Percentiles rank a stretch among this genome's conserved stretches.
phyloP scores from a whole-genome alignment of 2,113 vertebrate species.

The Microtus montanus region DNA sequence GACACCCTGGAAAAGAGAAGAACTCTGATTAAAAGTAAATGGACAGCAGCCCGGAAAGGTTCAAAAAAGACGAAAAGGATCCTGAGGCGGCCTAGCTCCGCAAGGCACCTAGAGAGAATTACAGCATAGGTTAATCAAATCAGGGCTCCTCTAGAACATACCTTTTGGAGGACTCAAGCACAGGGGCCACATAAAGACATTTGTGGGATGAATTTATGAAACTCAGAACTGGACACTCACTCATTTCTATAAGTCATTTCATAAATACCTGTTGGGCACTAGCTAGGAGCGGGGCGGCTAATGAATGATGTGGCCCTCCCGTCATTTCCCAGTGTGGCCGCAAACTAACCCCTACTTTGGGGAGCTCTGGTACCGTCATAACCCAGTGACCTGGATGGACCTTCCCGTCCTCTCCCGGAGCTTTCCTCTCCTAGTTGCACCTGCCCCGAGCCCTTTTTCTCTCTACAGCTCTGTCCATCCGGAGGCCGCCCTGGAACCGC shows the following conservation, averaged over 20 bases:
- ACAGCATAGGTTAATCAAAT: rapidly evolving
- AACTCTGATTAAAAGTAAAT: not conserved
- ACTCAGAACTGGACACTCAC: not conserved
- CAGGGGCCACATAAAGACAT: too few relatives aligned
- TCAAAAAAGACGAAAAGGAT: not conserved
- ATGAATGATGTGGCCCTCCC: not conserved
- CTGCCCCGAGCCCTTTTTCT: not conserved
- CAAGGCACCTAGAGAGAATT: not conserved
- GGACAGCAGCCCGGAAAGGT: not conserved
- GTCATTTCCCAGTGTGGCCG: not conserved
- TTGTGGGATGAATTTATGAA: too few relatives aligned
- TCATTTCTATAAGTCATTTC: not conserved
- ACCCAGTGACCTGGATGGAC: not conserved
- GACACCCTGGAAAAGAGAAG: not conserved
- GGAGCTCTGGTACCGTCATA: not conserved
- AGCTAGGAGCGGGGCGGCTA: not conserved
- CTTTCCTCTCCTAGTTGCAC: not conserved
- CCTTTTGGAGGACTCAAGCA: not conserved
- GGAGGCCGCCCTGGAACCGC: not conserved
- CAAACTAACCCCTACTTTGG: not conserved
- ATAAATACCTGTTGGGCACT: not conserved
- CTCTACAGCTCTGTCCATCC: not conserved
- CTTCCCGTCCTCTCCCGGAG: not conserved
- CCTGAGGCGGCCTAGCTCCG: not conserved
- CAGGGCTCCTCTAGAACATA: not conserved